These are phyloP conservation scores for Xiphias gladius DNA, from an alignment of 2,113 vertebrate genomes.

Conservation along the genomic window DNA sequence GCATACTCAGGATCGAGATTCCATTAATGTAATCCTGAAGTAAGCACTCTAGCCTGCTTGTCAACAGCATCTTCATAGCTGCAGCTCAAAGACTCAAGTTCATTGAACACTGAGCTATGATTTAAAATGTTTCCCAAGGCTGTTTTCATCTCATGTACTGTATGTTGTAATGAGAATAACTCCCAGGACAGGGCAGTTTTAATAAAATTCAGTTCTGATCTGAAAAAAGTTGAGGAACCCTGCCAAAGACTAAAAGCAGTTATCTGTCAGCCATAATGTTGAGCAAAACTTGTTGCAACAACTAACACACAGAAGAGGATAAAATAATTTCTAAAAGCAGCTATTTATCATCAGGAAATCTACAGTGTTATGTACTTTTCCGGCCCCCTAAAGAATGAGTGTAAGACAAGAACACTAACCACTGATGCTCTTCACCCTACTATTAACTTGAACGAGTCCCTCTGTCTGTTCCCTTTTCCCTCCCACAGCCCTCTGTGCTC, in stretches of 20 bases:
- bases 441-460: constrained; percentile 26
- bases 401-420: constrained; percentile 31
- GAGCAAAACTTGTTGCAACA: constrained; percentile 50
- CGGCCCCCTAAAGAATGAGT: constrained; percentile 34
- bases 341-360: constrained; percentile 55
- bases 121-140: constrained; percentile 37
- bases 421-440: constrained; percentile 32
- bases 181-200: constrained; percentile 43
- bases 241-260: constrained; percentile 67
- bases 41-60: constrained; percentile 32
- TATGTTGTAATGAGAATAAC: constrained; percentile 52
- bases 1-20: constrained; percentile 37
- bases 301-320: constrained; percentile 17
- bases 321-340: constrained; percentile 55
- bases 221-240: constrained; percentile 46
- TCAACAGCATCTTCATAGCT: constrained; percentile 39
- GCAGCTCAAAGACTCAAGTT: constrained; percentile 43
- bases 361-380: constrained; percentile 35
- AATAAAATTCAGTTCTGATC: constrained; percentile 55
- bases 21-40: constrained; percentile 44
- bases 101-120: constrained; percentile 50
- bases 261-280: constrained; percentile 55
- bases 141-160: constrained; percentile 25
- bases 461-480: constrained; percentile 21
- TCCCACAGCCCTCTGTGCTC: constrained; percentile 4